Evolutionary conservation across 2,888 invertebrate genomes (phyloP).

Genomic region (Microctonus aethiopoides): DNA sequence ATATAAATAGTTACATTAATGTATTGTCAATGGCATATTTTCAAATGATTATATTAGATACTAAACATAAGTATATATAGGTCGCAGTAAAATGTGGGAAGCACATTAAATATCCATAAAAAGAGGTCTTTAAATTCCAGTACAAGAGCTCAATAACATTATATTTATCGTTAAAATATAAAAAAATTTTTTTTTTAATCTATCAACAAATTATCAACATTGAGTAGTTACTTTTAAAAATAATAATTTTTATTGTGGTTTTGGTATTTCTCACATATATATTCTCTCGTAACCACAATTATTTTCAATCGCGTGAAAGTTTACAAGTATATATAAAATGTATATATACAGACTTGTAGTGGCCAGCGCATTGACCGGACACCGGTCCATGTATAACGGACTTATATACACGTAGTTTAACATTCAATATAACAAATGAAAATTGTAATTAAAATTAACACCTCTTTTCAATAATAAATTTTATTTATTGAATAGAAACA

Average conservation of each 20-base stretch:
- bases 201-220: not conserved
- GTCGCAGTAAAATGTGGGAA: not conserved
- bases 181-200: not conserved
- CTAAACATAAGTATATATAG: not conserved
- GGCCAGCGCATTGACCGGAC: slow-evolving; percentile 12
- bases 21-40: not conserved
- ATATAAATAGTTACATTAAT: not conserved
- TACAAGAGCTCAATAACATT: not conserved
- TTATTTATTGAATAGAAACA: too few species aligned
- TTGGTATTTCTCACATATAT: slow-evolving; percentile 2
- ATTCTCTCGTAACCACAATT: slow-evolving; percentile 30
- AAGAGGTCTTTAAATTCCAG: not conserved
- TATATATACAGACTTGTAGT: not conserved
- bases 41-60: not conserved
- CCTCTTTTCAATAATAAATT: too few species aligned
- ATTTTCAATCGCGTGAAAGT: slow-evolving; percentile 45
- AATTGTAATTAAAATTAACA: too few species aligned
- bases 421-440: not conserved
- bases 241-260: not conserved
- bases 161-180: not conserved
- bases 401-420: not conserved
- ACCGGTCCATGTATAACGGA: slow-evolving; percentile 17
- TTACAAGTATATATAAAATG: slow-evolving; percentile 27
- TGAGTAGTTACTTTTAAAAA: not conserved
- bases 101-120: not conserved